Base-by-base conservation (phyloP, 2,797 vertebrate species). In the Dipus sagitta region DNA sequence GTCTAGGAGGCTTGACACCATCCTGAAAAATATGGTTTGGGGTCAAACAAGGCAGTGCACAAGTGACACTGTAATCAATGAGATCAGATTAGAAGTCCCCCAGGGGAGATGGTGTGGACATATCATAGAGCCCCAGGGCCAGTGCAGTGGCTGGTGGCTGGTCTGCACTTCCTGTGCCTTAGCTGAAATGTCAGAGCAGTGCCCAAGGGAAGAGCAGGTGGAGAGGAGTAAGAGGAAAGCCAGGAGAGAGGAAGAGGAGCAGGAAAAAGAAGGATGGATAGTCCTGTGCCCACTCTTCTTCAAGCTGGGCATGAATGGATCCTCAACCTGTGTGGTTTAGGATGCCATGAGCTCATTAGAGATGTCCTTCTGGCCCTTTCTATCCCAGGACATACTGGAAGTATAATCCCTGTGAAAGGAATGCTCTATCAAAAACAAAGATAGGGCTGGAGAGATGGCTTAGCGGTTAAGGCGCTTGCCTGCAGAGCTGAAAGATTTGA, bases 1-100 rank as follows among this genome's bases (percentile, higher is more conserved):
- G 84, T n/a, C 77, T 68, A 23, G 52, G 38, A 70, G 64, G 64
- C 8, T 4, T 0, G 14, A 82, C 30, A 15, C 62, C 54, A 2
- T 30, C 23, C 54, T 34, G n/a, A 86, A 24, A 21, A 74, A 76
- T 13, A 9, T 30, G 8, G 24, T 91, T 77, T 30, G 30, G 30
- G 24, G 30, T 64, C 11, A 62, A 67, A 38, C 30, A 13, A n/a
- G 12, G 68, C 47, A 38, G 21, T 23, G 21, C 9, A 28, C 20
- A n/a, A 4, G 28, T 28, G 52, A 74, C 1, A 0, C 42, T 65
- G 2, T 3, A 10, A 12, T 9, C 18, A 15, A 2, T 32, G 72
- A 52, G 34, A 13, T 38, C 38, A 47, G 42, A 17, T 42, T 60
- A n/a, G 28, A 58, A 5, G 6, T 34, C 75, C 28, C 18, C 30